Conservation (phyloP, 2,113 vertebrate species). For the Amazona guildingii region DNA sequence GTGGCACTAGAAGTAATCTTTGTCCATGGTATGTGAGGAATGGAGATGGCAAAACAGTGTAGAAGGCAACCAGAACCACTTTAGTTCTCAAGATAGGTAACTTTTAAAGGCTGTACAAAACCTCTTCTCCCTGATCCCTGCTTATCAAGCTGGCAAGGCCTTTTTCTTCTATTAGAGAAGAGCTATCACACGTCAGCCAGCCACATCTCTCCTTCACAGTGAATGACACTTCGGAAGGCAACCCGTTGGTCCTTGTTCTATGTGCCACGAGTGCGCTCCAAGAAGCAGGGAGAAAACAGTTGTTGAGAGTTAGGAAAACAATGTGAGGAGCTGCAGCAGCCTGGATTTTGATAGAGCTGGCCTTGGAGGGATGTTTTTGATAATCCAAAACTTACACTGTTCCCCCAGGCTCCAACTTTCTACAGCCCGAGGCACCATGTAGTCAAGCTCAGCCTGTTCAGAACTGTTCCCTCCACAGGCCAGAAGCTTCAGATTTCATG, state of each 20-base stretch:
- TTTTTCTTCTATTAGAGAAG: not conserved
- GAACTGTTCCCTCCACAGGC: not conserved
- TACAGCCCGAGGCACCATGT: not conserved
- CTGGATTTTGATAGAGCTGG: not conserved
- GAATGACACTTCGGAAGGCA: slow-evolving; percentile 48
- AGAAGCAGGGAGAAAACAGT: not conserved
- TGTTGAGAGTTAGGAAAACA: not conserved
- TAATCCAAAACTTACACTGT: not conserved
- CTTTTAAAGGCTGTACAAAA: not conserved
- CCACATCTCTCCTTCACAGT: not conserved
- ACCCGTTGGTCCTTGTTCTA: not conserved
- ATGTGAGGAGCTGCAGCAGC: not conserved
- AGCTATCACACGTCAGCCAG: not conserved
- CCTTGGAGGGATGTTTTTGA: not conserved
- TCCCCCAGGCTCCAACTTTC: not conserved
- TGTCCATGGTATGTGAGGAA: not conserved
- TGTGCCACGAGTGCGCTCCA: not conserved
- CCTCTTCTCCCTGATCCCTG: not conserved
- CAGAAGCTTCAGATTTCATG: not conserved
- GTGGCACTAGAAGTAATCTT: not conserved
- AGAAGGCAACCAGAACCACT: not conserved
- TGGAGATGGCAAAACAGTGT: not conserved
- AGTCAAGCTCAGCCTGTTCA: not conserved
- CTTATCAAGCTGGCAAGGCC: not conserved
- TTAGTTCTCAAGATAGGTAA: not conserved